Conservation (phyloP, 2,113 vertebrate species). For the Oenanthe oenanthe region DNA sequence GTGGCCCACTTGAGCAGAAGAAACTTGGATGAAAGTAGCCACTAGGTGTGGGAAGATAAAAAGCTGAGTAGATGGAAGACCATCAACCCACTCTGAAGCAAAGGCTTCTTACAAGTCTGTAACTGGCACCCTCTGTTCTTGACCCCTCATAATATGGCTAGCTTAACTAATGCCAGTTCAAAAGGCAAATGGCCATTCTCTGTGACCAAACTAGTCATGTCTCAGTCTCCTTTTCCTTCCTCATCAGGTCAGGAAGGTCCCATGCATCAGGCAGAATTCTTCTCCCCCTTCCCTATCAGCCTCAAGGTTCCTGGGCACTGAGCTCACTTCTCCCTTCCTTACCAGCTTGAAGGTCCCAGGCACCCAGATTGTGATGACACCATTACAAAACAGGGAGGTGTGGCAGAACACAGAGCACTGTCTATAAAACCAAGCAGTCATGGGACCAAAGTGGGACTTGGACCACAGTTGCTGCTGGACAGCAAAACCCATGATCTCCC, state of each 20-base stretch:
- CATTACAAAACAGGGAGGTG: background rate
- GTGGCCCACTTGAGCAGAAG: background rate
- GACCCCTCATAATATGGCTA: background rate
- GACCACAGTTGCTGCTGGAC: background rate
- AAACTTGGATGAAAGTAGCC: background rate
- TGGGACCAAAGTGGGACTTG: background rate
- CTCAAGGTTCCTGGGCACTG: background rate
- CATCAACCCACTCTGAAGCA: background rate
- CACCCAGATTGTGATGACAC: background rate
- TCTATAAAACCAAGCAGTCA: background rate
- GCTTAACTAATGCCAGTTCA: background rate
- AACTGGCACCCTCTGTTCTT: background rate
- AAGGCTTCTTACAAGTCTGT: background rate
- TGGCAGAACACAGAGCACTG: background rate
- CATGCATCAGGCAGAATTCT: background rate
- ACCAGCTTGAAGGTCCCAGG: background rate
- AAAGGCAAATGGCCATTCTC: background rate
- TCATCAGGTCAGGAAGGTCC: background rate
- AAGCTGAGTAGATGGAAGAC: background rate
- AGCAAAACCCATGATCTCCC: background rate
- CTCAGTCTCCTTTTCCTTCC: background rate
- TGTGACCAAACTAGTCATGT: background rate
- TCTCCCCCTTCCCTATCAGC: background rate
- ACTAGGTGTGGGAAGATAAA: background rate
- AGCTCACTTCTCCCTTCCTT: background rate